Base-by-base conservation (phyloP, 1,140 invertebrate genomes). In the Diplogasteroides magnus region DNA sequence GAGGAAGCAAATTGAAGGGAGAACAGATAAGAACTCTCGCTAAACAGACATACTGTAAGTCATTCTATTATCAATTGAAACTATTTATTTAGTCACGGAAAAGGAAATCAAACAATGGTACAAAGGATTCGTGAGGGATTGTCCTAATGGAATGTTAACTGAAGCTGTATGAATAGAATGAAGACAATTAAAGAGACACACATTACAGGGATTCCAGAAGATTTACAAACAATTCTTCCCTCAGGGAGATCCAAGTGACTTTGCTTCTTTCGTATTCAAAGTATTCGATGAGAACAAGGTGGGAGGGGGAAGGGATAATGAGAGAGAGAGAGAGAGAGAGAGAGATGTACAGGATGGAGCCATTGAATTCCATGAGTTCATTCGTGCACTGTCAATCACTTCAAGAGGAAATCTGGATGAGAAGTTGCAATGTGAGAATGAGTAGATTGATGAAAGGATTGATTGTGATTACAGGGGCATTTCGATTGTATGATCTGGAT, bases 191-290 rank as follows among this genome's bases (percentile, higher is more conserved):
- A 11, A 19, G 15, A 29, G 28, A 31, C 14, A 26, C 0, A 0
- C 25, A 56, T 69, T 79, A 77, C 87, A 96, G 93, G 94, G 93
- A 69, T 97, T 97, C 86, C 93, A 97, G 83, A 94, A 93, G 87
- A 97, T 97, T 83, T 97, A 97, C 87, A 93, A 94, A 86, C 94
- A 97, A 85, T 97, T 97, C 86, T 97, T 97, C 85, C 94, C 94
- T 64, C 91, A 96, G 88, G 81, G 81, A 76, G 93, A 97, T 87
- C 94, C 94, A 26, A 93, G 91, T 77, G 96, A 96, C 86, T 98
- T 98, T 85, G 93, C 94, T 25, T 91, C 91, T 29, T 88, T 96
- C 77, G 93, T 97, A 28, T 98, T 98, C 87, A 90, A 94, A 83
- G 94, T 97, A 32, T 97, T 97, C 85, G 94, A 98, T 84, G 92